phyloP scores from a whole-genome alignment of 2,797 vertebrate species.

The Euphonia xanthogaster region DNA sequence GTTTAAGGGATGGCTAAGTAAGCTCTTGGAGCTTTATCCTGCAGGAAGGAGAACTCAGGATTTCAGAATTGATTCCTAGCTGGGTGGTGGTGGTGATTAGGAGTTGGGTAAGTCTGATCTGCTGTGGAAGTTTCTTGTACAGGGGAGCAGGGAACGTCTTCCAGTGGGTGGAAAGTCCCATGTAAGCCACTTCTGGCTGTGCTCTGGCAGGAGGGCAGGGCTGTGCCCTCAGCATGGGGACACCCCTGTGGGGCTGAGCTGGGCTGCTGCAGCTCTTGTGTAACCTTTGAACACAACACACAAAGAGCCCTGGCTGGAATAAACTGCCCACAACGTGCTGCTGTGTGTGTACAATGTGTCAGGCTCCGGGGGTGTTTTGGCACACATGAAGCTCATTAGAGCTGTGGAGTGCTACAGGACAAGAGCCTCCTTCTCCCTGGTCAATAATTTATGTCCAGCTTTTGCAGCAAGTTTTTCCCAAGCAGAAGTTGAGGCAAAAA shows the following conservation, averaged over 20 bases:
- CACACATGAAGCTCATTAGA: neutral
- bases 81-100: neutral
- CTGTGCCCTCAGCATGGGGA: neutral
- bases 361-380: rapidly evolving
- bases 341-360: neutral
- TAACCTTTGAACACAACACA: neutral
- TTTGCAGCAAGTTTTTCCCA: neutral
- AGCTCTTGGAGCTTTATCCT: neutral
- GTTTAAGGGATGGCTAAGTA: rapidly evolving
- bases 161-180: neutral
- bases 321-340: neutral
- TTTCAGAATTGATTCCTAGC: neutral
- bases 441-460: neutral
- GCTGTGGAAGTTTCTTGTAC: neutral
- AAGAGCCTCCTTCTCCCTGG: neutral
- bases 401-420: neutral
- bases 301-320: neutral
- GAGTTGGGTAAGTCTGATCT: neutral
- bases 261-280: neutral
- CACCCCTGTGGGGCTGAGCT: neutral
- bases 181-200: neutral
- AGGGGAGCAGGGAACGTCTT: rapidly evolving
- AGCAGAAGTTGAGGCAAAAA: neutral
- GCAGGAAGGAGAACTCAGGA: neutral
- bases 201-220: neutral